Conservation (phyloP, 53 echinoderm and acorn worm species). For the Holothuria leucospilota region DNA sequence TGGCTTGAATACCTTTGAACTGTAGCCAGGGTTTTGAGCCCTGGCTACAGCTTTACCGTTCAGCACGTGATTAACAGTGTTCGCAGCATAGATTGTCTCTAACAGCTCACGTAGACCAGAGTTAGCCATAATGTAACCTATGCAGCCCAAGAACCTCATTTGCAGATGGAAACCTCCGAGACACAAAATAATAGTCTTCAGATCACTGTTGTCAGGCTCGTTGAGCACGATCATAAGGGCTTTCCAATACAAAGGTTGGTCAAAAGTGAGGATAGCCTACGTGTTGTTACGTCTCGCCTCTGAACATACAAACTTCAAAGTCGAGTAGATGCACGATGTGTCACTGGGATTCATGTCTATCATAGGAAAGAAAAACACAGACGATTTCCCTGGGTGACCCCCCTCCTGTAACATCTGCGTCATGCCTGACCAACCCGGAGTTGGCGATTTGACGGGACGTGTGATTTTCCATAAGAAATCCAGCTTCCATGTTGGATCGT, state of each 20-base stretch:
- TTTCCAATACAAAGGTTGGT: constrained; percentile 67
- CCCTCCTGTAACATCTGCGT: constrained; percentile 48
- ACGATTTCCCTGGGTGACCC: constrained; percentile 65
- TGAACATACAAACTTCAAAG: constrained; percentile 47
- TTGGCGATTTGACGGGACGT: constrained; percentile 28
- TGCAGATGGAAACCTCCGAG: constrained; percentile 66
- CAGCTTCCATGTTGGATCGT: constrained; percentile 50
- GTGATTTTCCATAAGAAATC: constrained; percentile 65
- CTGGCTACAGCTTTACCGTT: constrained; percentile 60
- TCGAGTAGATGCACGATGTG: constrained; percentile 57
- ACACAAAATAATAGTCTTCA: constrained; percentile 47
- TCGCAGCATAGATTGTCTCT: constrained; percentile 54
- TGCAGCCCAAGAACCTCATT: constrained; percentile 69
- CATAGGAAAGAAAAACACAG: constrained; percentile 65
- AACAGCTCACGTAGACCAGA: constrained; percentile 40
- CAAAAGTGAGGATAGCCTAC: constrained; percentile 59
- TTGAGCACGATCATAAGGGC: constrained; percentile 19
- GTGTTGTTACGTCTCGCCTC: constrained; percentile 44
- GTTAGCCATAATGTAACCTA: constrained; percentile 48
- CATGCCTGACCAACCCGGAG: constrained; percentile 58
- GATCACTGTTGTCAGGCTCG: constrained; percentile 42
- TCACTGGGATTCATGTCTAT: constrained; percentile 65
- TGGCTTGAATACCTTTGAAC: constrained; percentile 17
- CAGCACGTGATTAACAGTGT: constrained; percentile 60
- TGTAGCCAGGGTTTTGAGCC: constrained; percentile 49